These are phyloP conservation scores for Theocolax elegans DNA, from an alignment of 1,140 invertebrate species.

Conservation along the genomic window DNA sequence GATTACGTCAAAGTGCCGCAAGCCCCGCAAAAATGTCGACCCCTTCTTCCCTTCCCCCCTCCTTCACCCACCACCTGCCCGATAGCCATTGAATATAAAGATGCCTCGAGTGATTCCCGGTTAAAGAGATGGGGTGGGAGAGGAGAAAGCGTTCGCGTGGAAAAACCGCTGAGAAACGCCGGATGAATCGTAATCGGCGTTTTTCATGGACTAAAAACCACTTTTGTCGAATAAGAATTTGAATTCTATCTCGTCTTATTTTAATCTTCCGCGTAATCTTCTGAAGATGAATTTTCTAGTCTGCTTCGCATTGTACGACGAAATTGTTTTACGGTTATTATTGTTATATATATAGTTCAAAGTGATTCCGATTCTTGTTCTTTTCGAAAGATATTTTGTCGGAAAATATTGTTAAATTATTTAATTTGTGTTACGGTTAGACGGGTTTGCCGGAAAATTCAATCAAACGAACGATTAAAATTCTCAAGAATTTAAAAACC, in stretches of 20 bases:
- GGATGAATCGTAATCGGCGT: constrained; percentile 39
- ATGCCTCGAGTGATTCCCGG: background rate
- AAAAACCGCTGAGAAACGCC: constrained; percentile 23
- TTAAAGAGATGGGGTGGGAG: background rate
- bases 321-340: background rate
- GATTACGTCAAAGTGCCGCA: constrained; percentile 13
- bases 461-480: too few relatives aligned
- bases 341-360: background rate
- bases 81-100: background rate
- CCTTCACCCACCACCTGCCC: too few relatives aligned
- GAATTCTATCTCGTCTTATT: constrained; percentile 18
- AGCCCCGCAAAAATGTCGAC: background rate
- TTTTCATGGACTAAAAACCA: constrained; percentile 19
- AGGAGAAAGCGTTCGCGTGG: background rate
- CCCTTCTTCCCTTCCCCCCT: background rate
- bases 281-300: too few relatives aligned
- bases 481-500: too few relatives aligned
- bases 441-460: too few relatives aligned
- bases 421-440: too few relatives aligned
- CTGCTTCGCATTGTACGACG: background rate
- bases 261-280: too few relatives aligned
- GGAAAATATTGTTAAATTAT: too few relatives aligned
- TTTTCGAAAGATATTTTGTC: too few relatives aligned
- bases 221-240: constrained; percentile 26
- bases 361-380: too few relatives aligned